Conservation (phyloP, 2,113 vertebrate species). For the Cyanoderma ruficeps region DNA sequence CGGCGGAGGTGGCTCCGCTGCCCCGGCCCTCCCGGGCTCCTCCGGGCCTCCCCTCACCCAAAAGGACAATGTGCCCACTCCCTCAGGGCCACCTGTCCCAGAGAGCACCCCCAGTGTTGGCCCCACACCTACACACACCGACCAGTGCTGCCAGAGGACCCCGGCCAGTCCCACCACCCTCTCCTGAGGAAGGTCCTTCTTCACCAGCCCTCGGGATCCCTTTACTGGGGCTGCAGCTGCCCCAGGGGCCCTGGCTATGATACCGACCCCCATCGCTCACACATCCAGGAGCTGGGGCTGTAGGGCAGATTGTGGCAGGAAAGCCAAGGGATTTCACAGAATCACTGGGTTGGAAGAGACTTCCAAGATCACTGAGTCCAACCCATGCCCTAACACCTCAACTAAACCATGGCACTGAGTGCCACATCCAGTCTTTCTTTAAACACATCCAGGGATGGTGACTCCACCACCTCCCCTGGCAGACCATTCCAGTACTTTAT, state of each 20-base stretch:
- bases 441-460: background rate
- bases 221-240: background rate
- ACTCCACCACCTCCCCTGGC: background rate
- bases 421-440: background rate
- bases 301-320: background rate
- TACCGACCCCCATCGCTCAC: accelerated
- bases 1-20: background rate
- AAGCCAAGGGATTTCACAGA: background rate
- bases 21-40: background rate
- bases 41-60: background rate
- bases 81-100: background rate
- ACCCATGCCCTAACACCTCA: background rate
- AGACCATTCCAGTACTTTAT: background rate
- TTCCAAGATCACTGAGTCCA: background rate
- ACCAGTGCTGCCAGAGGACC: background rate
- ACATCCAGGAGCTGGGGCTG: background rate
- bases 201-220: accelerated
- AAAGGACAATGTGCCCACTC: accelerated
- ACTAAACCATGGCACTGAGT: background rate
- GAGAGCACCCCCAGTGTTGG: accelerated
- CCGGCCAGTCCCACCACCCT: accelerated
- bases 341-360: background rate
- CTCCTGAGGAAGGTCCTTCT: background rate
- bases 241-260: background rate
- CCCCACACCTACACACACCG: background rate